Evolutionary conservation across 2,888 invertebrate genomes (phyloP).

Genomic region (Tenthredo scrophulariae): DNA sequence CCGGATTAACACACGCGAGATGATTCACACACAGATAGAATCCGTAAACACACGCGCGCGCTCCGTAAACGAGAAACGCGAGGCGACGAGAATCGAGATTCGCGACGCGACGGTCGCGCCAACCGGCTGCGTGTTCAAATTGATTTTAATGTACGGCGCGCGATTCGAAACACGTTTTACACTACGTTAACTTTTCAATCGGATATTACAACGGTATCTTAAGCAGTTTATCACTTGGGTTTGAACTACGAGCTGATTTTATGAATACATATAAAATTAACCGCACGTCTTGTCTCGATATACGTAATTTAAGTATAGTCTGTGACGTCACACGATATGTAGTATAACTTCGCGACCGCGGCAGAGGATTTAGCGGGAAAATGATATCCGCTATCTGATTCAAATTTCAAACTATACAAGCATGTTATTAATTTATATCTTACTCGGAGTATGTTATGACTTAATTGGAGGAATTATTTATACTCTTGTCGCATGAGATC

Average conservation of each 20-base stretch:
- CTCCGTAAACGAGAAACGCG: not conserved
- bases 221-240: not conserved
- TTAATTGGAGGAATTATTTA: not conserved
- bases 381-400: not conserved
- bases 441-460: not conserved
- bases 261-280: not conserved
- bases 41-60: slow-evolving; percentile 27
- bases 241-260: not conserved
- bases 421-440: not conserved
- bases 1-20: slow-evolving; percentile 40
- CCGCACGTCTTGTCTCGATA: not conserved
- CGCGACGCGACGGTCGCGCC: slow-evolving; percentile 35
- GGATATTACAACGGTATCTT: not conserved
- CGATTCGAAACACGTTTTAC: slow-evolving; percentile 5
- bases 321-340: not conserved
- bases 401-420: not conserved
- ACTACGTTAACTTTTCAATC: not conserved
- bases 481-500: not conserved
- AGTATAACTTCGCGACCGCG: not conserved
- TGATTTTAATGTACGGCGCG: slow-evolving; percentile 39
- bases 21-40: slow-evolving; percentile 10
- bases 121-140: slow-evolving; percentile 27
- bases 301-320: not conserved
- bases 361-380: not conserved
- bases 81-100: slow-evolving; percentile 40